phyloP scores from a whole-genome alignment of 2,888 invertebrate genomes.

The Galerucella pusilla region DNA sequence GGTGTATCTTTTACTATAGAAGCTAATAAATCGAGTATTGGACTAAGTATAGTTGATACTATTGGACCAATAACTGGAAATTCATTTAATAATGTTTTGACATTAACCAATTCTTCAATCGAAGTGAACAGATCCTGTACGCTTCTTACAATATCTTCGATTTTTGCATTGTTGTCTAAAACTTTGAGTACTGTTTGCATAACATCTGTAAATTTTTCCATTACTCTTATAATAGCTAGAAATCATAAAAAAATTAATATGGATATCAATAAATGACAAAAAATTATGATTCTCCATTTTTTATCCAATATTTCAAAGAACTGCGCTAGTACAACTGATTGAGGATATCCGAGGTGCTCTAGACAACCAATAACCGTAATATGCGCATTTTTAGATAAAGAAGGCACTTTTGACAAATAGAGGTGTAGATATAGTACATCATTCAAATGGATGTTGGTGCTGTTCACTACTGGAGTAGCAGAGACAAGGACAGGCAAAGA shows the following conservation, averaged over 20 bases:
- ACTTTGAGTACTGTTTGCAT: not conserved
- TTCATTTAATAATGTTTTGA: conserved; percentile 11
- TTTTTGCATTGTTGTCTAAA: conserved; percentile 1
- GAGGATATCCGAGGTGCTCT: too few relatives aligned
- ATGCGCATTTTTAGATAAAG: too few relatives aligned
- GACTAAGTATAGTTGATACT: not conserved
- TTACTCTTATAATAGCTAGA: conserved; percentile 3
- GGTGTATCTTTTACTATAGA: conserved; percentile 11
- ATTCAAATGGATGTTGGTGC: too few relatives aligned
- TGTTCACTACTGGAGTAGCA: too few relatives aligned
- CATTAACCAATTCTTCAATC: conserved; percentile 2
- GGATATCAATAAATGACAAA: not conserved
- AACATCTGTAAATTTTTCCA: conserved; percentile 5
- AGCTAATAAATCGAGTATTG: not conserved
- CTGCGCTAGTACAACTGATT: too few relatives aligned
- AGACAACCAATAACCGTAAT: too few relatives aligned
- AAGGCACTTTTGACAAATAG: too few relatives aligned
- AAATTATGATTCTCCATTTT: not conserved
- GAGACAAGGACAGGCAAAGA: too few relatives aligned
- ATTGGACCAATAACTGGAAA: conserved; percentile 9
- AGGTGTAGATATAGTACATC: too few relatives aligned
- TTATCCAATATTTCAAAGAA: not conserved
- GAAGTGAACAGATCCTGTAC: conserved; percentile 16
- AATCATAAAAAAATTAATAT: not conserved
- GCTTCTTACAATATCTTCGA: conserved; percentile 1